phyloP scores from a whole-genome alignment of 2,797 vertebrate genomes.

The Cercopithecus hamlyni region DNA sequence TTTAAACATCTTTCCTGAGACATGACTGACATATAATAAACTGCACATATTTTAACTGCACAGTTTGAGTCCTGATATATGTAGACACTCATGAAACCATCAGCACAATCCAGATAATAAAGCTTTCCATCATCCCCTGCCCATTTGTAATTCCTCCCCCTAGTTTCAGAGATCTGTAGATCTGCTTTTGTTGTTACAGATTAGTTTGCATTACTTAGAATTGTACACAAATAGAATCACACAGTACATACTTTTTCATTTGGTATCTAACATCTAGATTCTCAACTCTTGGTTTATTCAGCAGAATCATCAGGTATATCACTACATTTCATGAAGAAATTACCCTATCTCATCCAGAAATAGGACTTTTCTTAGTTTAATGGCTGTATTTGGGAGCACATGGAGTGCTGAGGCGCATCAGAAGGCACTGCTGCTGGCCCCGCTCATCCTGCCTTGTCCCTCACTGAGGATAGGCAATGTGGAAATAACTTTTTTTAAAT shows the following conservation, averaged over 20 bases:
- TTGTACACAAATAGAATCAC: not conserved
- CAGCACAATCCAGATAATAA: not conserved
- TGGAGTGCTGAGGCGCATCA: not conserved
- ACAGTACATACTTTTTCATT: not conserved
- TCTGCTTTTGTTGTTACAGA: not conserved
- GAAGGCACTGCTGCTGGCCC: not conserved
- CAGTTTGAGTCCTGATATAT: not conserved
- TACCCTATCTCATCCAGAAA: not conserved
- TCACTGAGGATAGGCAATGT: not conserved
- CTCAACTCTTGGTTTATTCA: conserved; percentile 19
- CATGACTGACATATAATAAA: not conserved
- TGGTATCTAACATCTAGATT: conserved; percentile 8
- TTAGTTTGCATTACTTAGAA: not conserved
- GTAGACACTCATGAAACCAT: not conserved
- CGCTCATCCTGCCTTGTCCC: not conserved
- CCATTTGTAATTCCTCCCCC: not conserved
- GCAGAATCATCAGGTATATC: not conserved
- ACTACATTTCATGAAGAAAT: not conserved
- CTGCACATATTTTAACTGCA: not conserved
- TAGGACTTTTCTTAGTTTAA: not conserved
- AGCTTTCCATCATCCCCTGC: not conserved
- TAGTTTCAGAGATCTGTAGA: not conserved
- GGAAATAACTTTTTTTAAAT: not conserved
- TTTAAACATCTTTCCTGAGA: conserved; percentile 30
- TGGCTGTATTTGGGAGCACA: not conserved